Base-by-base conservation (phyloP, 2,797 vertebrate genomes). In the Craterocephalus amniculus region DNA sequence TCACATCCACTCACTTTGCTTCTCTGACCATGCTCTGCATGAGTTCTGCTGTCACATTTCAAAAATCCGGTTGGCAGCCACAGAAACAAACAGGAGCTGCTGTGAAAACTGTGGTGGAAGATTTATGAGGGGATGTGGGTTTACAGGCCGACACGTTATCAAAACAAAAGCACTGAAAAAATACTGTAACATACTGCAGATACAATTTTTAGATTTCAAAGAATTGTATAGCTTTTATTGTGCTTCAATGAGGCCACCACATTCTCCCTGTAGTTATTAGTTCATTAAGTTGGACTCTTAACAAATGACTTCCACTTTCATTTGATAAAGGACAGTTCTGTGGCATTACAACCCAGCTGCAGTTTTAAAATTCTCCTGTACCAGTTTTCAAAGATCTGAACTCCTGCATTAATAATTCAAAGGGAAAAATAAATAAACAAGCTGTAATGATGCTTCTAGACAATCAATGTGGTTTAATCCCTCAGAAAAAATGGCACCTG, bases 21-120 rank as follows among this genome's bases (percentile, higher is more conserved):
- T 87, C 56, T 70, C 63, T 27, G 70, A 68, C 72, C 69, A 67
- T 63, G 61, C 61, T 70, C 51, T 45, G 72, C 61, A 76, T 69
- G 72, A 55, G 27, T 76, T 86, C 80, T 58, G 26, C 67, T 83
- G 81, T 84, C 85, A 88, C 83, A 83, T 65, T 67, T 89, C 72
- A 83, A 80, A 82, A 70, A 74, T 55, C 22, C 63, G 75, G 66
- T 31, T 20, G 49, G 68, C 78, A 87, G 75, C 63, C 54, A 48
- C 40, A 67, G 58, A 84, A 64, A 71, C 56, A 86, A 77, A 79
- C 77, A 79, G 70, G 22, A 79, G 77, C 58, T 63, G 75, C 71
- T 38, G 71, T 72, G 70, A 52, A 49, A 57, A 70, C 57, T 63
- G 67, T 2, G 4, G 54, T 59, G 68, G 59, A 74, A 59, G 65